phyloP scores from a whole-genome alignment of 1,140 invertebrate genomes.

The Yoshiicerus persimilis region DNA sequence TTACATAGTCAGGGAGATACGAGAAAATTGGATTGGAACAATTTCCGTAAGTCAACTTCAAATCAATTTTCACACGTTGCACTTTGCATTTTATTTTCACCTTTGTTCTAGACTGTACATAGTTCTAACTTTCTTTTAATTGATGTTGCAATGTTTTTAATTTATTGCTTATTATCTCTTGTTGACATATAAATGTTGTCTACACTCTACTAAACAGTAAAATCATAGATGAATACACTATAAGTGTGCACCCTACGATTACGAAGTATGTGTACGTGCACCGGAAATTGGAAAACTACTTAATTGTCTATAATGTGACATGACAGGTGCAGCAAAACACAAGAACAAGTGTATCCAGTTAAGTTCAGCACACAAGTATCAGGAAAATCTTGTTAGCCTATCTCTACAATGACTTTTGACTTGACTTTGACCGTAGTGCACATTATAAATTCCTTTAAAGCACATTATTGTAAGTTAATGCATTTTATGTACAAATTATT shows the following conservation, averaged over 20 bases:
- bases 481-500: not conserved
- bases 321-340: not conserved
- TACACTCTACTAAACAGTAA: not conserved
- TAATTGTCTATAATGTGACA: not conserved
- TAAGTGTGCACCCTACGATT: too few species aligned
- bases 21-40: conserved; percentile 11
- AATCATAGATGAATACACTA: not conserved
- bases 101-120: not conserved
- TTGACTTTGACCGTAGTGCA: too few species aligned
- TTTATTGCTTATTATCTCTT: not conserved
- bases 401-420: too few species aligned
- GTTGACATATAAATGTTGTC: not conserved
- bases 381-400: not conserved
- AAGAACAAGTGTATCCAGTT: not conserved
- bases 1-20: not conserved
- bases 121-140: not conserved
- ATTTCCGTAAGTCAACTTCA: not conserved
- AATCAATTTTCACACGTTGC: not conserved
- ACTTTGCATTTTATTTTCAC: not conserved
- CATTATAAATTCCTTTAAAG: not conserved
- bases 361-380: not conserved
- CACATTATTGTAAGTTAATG: not conserved
- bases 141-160: not conserved
- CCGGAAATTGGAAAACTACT: not conserved
- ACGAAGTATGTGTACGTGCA: not conserved